A percentile compares a stretch with the other conserved stretches of the same genome.
phyloP scores from a whole-genome alignment of 2,797 vertebrate genomes.

The Sternarchorhynchus goeldii region DNA sequence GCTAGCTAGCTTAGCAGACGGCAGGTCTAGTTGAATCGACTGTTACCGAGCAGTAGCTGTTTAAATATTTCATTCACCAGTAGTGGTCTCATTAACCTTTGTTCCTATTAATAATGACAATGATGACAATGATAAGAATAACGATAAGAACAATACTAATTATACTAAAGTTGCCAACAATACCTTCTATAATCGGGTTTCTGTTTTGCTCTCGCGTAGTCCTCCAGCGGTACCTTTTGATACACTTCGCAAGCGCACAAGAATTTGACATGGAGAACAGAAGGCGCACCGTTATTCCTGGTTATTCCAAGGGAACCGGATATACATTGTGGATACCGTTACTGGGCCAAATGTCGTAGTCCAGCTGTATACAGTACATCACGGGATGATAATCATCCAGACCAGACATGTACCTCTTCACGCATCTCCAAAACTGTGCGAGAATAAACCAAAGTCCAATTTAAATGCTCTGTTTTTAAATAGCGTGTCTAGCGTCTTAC shows the following conservation, averaged over 20 bases:
- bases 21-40: constrained; percentile 5
- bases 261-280: constrained; percentile 45
- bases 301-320: constrained; percentile 32
- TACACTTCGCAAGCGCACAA: constrained; percentile 28
- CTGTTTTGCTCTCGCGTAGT: constrained; percentile 1
- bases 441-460: too few species aligned
- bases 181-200: constrained; percentile 28
- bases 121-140: too few species aligned
- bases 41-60: neutral
- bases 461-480: neutral
- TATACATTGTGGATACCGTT: constrained; percentile 7
- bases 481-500: too few species aligned
- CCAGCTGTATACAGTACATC: neutral
- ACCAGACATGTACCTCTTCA: too few species aligned
- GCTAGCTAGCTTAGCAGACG: constrained; percentile 32
- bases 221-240: constrained; percentile 37
- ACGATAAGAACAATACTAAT: too few species aligned
- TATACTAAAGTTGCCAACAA: neutral
- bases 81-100: neutral
- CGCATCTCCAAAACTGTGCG: too few species aligned
- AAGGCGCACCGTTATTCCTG: constrained; percentile 48
- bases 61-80: neutral
- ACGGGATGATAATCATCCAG: neutral
- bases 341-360: neutral
- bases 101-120: neutral